A percentile compares a stretch with the other conserved stretches of the same genome.
Evolutionary conservation across 2,113 vertebrate genomes (phyloP).

Genomic region (Chaenogobius annularis): DNA sequence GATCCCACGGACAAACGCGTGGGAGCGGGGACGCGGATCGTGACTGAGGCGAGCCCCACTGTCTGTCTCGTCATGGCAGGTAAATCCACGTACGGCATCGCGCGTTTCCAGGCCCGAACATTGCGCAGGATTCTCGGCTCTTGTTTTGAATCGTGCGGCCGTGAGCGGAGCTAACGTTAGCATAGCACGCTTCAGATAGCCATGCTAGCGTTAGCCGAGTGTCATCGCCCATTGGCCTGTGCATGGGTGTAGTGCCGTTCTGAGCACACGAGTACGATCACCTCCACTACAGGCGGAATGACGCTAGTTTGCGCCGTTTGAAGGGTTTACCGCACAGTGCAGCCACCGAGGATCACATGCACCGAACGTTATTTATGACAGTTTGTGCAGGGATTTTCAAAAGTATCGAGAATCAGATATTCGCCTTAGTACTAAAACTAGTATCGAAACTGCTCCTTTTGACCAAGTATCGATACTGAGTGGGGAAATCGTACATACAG

Average conservation of each 20-base stretch:
- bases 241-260: constrained; percentile 10
- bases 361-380: background rate
- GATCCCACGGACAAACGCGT: constrained; percentile 62
- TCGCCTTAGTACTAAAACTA: no score
- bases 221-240: constrained; percentile 49
- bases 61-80: constrained; percentile 80
- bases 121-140: background rate
- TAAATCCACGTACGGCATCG: constrained; percentile 39
- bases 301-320: background rate
- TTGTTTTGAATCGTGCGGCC: background rate
- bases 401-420: no score
- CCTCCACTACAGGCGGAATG: background rate
- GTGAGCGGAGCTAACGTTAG: constrained; percentile 23
- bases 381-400: background rate
- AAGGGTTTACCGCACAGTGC: background rate
- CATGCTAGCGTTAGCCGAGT: constrained; percentile 52
- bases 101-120: background rate
- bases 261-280: background rate
- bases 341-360: background rate
- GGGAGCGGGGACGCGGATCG: constrained; percentile 72
- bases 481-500: no score
- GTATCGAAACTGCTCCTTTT: no score
- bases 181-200: constrained; percentile 41
- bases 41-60: constrained; percentile 69
- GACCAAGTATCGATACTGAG: no score